Base-by-base conservation (phyloP, 2,888 invertebrate species). In the Cataglyphis albicans region DNA sequence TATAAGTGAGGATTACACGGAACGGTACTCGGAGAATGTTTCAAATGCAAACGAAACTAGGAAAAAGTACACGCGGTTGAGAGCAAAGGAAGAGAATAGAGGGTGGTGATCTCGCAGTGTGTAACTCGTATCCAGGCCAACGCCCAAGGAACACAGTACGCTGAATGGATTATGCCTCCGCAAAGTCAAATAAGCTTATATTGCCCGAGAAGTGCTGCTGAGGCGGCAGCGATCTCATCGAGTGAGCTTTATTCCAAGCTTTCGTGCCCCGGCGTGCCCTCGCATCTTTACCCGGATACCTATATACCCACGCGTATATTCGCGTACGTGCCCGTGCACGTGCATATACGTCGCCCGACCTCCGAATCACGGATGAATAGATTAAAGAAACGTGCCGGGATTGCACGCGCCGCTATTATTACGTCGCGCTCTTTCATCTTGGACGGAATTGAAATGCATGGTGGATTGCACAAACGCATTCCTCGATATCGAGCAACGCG, bases 181-280 rank as follows among this genome's bases (percentile, higher is more conserved):
- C 86, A 65, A 85, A 85, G 85, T 86, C 86, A 86, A 83, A 85
- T 86, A 86, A 86, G 86, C 84, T 86, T 86, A 84, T 84, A 78
- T 82, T 81, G 81, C 76, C 57, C 81, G 80, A 83, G 75, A 74
- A 68, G 44, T n/a, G 29, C 61, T 6, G 29, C 29, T 0, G 59
- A 72, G 18, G 72, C 41, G 61, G 59, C 32, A 29, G 21, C 44
- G 81, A 85, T 48, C 44, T 10, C 38, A 68, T 52, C 64, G 81
- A 41, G 57, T 32, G 64, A 64, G 38, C 67, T 78, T 70, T 41
- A 78, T 70, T 32, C 41, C 41, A 18, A 80, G 82, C 82, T 84
- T 84, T 84, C 84, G 61, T 81, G 61, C 61, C 38, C 25, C 63
- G 84, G 75, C 72, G 84, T 76, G 81, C 76, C 64, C 74, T 65